Evolutionary conservation across 1,140 invertebrate genomes (phyloP), one percentile per base, ranked within the genome.

Genomic region (Zaprionus ornatus): DNA sequence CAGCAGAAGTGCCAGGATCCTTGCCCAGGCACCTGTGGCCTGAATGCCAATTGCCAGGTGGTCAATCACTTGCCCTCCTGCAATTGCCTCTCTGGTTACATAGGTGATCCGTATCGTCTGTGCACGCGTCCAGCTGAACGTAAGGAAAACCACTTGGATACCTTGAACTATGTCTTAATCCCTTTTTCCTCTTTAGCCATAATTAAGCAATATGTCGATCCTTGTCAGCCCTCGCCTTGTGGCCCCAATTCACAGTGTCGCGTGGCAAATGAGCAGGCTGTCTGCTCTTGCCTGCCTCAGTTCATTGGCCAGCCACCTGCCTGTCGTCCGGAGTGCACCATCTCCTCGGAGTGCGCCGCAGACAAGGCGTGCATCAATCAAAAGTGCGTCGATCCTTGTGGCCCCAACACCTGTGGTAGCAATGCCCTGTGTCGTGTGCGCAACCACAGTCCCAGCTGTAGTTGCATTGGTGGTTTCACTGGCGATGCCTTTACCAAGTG

Each of bases 391-490:
- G 93, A 96, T 83, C 95, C 95, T 19, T 96, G 95, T 78, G 94
- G 94, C 21, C 94, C 94, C 9, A 95, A 95, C 56, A 94, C 95
- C 2, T 97, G 96, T 91, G 96, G 96, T 13, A 78, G 93, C 1
- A 96, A 96, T 91, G 95, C 96, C 3, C 94, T 94, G 59, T 97
- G 96, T 87, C 94, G 94, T 56, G 96, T 97, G 3, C 93, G 96
- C 15, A 97, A 96, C 90, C 97, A 97, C 83, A 95, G 95, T 61
- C 94, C 96, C 1, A 94, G 95, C 35, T 97, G 96, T 90, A 94
- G 93, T 68, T 97, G 96, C 81, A 90, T 93, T 40, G 80, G 82
- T 78, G 95, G 94, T 23, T 96, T 93, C 79, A 94, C 93, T 37
- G 95, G 95, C 60, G 95, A 97, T 93, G 95, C 96, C 7, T 96